These are phyloP conservation scores for Drosophila ezoana DNA, from an alignment of 2,888 invertebrate genomes.

Conservation along the genomic window DNA sequence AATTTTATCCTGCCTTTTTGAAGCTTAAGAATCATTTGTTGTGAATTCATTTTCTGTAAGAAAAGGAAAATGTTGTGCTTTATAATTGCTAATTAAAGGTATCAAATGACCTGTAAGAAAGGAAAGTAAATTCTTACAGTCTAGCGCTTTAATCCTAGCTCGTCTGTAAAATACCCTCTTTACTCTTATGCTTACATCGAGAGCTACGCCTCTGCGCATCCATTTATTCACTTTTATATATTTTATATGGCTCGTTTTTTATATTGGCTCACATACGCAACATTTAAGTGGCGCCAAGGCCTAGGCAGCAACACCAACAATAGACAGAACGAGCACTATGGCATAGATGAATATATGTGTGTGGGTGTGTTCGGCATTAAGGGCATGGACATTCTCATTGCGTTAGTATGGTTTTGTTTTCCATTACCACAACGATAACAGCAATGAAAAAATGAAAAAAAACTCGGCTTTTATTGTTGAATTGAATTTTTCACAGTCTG, in stretches of 20 bases:
- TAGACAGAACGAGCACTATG: constrained; percentile 51
- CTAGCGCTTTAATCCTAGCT: neutral
- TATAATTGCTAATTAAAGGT: neutral
- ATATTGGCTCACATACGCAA: constrained; percentile 64
- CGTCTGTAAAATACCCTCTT: neutral
- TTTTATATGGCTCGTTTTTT: constrained; percentile 64
- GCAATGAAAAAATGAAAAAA: constrained; percentile 18
- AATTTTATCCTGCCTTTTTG: too few relatives aligned
- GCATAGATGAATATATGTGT: constrained; percentile 43
- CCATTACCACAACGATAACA: constrained; percentile 37
- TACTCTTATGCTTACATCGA: too few relatives aligned
- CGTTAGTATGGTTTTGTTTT: constrained; percentile 41
- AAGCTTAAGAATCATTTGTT: too few relatives aligned
- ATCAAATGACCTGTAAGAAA: neutral
- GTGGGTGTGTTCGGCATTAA: constrained; percentile 9
- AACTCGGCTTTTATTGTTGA: constrained; percentile 32
- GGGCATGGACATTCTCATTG: constrained; percentile 39
- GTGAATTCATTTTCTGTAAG: too few relatives aligned
- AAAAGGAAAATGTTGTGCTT: too few relatives aligned
- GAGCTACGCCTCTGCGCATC: constrained; percentile 36
- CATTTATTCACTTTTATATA: constrained; percentile 47
- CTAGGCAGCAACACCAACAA: constrained; percentile 46
- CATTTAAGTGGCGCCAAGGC: constrained; percentile 73
- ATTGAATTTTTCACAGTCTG: constrained; percentile 44
- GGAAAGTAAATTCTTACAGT: too few relatives aligned